Base-by-base conservation (phyloP, 2,888 invertebrate species). In the Physocephala rufipes region DNA sequence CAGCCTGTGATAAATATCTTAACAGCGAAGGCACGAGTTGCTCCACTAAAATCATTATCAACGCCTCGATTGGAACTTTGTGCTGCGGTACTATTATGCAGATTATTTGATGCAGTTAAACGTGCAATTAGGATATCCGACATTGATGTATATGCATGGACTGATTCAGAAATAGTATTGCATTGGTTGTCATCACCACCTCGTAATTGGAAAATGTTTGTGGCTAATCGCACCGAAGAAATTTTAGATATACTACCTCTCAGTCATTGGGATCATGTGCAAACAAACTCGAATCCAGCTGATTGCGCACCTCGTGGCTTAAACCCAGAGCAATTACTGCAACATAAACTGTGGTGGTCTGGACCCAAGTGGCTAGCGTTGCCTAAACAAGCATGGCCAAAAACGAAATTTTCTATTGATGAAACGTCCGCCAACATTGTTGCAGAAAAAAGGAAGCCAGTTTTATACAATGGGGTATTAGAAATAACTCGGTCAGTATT, bases 151-250 rank as follows among this genome's bases (percentile, higher is more conserved):
- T 76, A 55, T 71, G 75, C 73, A 24, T 76, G 73, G 74, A 71
- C 63, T 13, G 71, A 74, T 51, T 74, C 74, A 19, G 66, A 64
- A 16, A 51, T 80, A 15, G 76, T 75, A 1, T 55, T 79, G 16
- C 65, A 75, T 21, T 80, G 78, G 78, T 49, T 78, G 1, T 72
- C 75, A 21, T 74, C 74, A 9, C 73, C 71, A 4, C 71, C 75
- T 21, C 66, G 71, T 5, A 75, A 70, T 26, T 80, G 77, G 76
- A 77, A 78, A 71, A 78, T 78, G 2, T 79, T 77, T 67, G 75
- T 78, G 9, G 74, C 74, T 12, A 76, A 76, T 49, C 72, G 78
- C 13, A 75, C 76, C 9, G 51, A 74, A 26, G 70, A 74, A 61
- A 77, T 78, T 43, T 66, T 55, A 30, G 12, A 16, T 19, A 36